Conservation (phyloP, 2,888 invertebrate genomes). For the Lacanobia wlatinum region DNA sequence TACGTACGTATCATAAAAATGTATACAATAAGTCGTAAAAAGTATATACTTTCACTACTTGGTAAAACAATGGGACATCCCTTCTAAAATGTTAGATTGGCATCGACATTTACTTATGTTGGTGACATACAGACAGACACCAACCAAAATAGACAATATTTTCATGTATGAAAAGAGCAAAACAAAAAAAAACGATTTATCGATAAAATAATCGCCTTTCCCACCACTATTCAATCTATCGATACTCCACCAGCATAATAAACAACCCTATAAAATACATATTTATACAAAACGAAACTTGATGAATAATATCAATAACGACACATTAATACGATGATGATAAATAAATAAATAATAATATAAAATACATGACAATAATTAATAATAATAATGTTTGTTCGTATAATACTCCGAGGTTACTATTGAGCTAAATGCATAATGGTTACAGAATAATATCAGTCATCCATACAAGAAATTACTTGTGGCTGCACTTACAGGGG, state of each 20-base stretch:
- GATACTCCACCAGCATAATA: slow-evolving; percentile 29
- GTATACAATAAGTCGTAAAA: slow-evolving; percentile 56
- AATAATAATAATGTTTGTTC: slow-evolving; percentile 58
- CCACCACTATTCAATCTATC: slow-evolving; percentile 19
- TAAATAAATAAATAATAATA: slow-evolving; percentile 39
- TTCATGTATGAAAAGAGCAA: background rate
- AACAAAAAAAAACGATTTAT: slow-evolving; percentile 13
- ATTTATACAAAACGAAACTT: slow-evolving; percentile 29
- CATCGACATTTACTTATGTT: slow-evolving; percentile 44
- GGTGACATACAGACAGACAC: slow-evolving; percentile 32
- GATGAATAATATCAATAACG: slow-evolving; percentile 56
- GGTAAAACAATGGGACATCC: slow-evolving; percentile 46
- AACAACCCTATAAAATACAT: slow-evolving; percentile 38
- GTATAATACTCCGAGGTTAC: slow-evolving; percentile 57
- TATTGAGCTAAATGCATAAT: slow-evolving; percentile 72
- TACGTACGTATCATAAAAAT: slow-evolving; percentile 61
- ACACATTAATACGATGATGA: slow-evolving; percentile 22
- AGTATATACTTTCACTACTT: slow-evolving; percentile 45
- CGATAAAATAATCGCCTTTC: slow-evolving; percentile 19
- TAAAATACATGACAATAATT: slow-evolving; percentile 31
- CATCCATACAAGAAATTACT: slow-evolving; percentile 53
- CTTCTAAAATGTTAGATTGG: slow-evolving; percentile 57
- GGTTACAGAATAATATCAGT: slow-evolving; percentile 67
- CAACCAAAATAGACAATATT: slow-evolving; percentile 2
- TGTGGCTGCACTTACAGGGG: slow-evolving; percentile 10